Evolutionary conservation across 2,113 vertebrate genomes (phyloP).

Genomic region (Muscicapa adusta): DNA sequence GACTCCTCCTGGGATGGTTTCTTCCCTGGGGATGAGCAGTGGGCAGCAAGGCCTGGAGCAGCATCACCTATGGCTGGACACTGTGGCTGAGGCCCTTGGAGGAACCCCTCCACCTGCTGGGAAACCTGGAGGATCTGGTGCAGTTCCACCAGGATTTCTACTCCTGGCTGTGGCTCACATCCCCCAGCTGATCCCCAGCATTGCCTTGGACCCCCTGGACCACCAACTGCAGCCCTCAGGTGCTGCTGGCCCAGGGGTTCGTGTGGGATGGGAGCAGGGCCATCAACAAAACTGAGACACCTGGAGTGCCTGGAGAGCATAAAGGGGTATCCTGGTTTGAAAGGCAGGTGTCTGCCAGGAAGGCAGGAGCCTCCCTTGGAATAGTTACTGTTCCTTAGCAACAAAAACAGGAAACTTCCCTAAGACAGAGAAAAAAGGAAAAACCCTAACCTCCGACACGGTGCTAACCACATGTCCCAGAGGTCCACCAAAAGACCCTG

Average conservation of each 20-base stretch:
- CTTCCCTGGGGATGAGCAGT: neutral
- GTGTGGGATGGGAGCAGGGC: neutral
- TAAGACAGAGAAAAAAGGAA: neutral
- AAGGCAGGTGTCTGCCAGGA: neutral
- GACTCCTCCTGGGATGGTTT: neutral
- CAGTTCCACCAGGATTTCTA: neutral
- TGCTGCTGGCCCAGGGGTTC: neutral
- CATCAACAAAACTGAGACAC: fast-evolving
- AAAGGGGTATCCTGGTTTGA: neutral
- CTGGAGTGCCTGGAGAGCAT: neutral
- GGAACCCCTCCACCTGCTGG: neutral
- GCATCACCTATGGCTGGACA: fast-evolving
- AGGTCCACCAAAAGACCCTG: neutral
- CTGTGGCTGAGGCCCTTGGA: neutral
- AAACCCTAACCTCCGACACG: neutral
- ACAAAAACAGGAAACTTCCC: neutral
- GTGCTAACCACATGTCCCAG: neutral
- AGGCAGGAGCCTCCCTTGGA: neutral
- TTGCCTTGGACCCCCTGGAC: neutral
- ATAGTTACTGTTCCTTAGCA: neutral
- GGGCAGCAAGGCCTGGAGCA: neutral
- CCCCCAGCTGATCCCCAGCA: neutral
- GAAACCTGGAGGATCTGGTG: fast-evolving
- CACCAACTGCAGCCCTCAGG: neutral
- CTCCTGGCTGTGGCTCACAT: neutral